phyloP scores from a whole-genome alignment of 2,797 vertebrate genomes.

The Onychomys leucogaster region DNA sequence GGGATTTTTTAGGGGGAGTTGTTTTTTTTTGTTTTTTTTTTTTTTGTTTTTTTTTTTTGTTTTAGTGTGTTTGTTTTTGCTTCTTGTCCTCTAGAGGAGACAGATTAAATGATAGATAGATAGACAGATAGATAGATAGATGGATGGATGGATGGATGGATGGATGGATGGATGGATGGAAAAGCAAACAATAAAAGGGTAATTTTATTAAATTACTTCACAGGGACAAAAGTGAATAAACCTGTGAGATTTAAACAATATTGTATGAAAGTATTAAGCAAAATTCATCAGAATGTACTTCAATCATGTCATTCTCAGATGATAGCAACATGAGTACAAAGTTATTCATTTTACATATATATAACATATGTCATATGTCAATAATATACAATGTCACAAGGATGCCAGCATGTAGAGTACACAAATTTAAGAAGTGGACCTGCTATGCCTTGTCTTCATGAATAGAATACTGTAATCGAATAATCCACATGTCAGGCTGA shows the following conservation, averaged over 20 bases:
- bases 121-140: background rate
- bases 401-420: background rate
- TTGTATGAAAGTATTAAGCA: background rate
- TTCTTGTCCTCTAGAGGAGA: background rate
- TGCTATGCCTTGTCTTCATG: background rate
- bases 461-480: background rate
- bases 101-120: background rate
- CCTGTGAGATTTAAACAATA: background rate
- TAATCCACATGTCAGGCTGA: no score
- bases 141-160: background rate
- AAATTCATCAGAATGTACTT: background rate
- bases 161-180: fast-evolving
- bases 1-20: background rate
- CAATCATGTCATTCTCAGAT: background rate
- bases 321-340: background rate
- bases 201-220: background rate
- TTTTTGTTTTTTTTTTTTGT: background rate
- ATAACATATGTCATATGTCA: background rate
- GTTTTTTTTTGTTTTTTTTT: background rate
- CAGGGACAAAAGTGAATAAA: background rate
- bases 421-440: background rate
- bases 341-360: background rate
- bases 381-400: background rate
- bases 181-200: background rate
- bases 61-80: background rate